Conservation (phyloP, 2,113 vertebrate genomes). For the Dryoscopus gambensis region DNA sequence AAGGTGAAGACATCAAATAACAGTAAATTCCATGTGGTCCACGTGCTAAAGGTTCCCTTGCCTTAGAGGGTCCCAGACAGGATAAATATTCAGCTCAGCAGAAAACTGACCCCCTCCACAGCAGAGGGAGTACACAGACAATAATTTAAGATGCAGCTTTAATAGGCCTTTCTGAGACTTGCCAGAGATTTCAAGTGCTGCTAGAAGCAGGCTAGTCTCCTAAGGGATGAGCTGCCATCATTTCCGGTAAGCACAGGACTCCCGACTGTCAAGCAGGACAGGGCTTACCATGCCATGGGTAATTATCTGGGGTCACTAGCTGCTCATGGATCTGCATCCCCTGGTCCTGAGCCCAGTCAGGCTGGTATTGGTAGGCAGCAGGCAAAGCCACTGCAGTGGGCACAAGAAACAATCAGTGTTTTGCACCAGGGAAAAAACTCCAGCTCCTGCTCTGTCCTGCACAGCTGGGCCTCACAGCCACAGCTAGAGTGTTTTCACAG, state of each 20-base stretch:
- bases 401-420: background rate
- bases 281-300: background rate
- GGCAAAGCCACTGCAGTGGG: background rate
- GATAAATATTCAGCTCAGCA: background rate
- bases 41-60: background rate
- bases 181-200: background rate
- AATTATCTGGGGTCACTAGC: background rate
- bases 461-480: background rate
- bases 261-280: background rate
- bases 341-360: background rate
- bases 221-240: background rate
- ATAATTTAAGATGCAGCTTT: background rate
- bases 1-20: background rate
- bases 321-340: background rate
- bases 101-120: background rate
- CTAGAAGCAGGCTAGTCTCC: background rate
- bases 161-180: background rate
- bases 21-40: background rate
- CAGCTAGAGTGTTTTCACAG: background rate
- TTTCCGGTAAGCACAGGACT: background rate
- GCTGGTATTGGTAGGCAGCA: fast-evolving
- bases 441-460: background rate
- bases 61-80: background rate
- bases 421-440: fast-evolving
- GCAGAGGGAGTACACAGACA: background rate